Evolutionary conservation across 2,113 vertebrate genomes (phyloP).

Genomic region (Syngnathus floridae): DNA sequence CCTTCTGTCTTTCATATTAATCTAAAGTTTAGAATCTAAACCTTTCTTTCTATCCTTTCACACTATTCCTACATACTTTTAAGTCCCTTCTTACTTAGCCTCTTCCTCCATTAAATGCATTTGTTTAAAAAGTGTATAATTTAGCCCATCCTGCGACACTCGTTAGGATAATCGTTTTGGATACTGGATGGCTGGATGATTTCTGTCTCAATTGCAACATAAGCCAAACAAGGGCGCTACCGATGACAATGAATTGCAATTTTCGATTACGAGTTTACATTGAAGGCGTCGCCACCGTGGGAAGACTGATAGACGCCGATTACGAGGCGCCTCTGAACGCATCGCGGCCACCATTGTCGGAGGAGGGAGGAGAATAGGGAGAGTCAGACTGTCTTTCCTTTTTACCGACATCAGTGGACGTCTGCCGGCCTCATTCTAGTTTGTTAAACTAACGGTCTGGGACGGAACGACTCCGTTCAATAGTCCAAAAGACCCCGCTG

Average conservation of each 20-base stretch:
- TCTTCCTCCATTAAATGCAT: too few species aligned
- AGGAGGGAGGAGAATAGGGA: constrained; percentile 8
- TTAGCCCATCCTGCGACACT: too few species aligned
- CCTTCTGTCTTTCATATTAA: neutral
- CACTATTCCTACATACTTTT: neutral
- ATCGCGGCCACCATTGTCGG: constrained; percentile 6
- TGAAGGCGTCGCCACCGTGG: neutral
- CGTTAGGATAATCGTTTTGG: too few species aligned
- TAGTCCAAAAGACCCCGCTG: neutral
- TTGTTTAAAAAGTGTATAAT: too few species aligned
- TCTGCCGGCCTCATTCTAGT: constrained; percentile 24
- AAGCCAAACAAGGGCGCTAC: neutral
- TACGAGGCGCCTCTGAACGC: constrained; percentile 18
- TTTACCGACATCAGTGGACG: constrained; percentile 26
- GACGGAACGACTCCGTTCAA: neutral
- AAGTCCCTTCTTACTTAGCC: too few species aligned
- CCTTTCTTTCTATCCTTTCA: neutral
- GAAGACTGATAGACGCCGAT: neutral
- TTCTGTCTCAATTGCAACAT: too few species aligned
- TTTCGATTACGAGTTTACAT: neutral
- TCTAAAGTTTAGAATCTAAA: too few species aligned
- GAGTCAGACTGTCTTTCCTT: constrained; percentile 34
- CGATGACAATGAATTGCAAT: neutral
- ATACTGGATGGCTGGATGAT: too few species aligned
- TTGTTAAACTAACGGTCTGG: neutral